phyloP scores from a whole-genome alignment of 2,113 vertebrate species.

The Pseudopipra pipra region DNA sequence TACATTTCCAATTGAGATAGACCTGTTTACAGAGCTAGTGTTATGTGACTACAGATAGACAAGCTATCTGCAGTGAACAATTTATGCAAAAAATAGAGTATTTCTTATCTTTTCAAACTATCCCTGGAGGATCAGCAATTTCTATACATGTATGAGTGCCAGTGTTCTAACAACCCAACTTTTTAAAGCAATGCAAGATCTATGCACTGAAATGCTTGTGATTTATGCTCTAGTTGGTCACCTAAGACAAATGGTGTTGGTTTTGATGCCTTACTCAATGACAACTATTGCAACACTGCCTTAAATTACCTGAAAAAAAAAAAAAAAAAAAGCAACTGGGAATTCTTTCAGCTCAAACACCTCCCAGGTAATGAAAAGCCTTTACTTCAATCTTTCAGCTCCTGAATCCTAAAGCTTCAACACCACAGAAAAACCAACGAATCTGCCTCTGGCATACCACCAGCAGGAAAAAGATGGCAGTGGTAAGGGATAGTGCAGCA shows the following conservation, averaged over 20 bases:
- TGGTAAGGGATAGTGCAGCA: background rate
- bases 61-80: background rate
- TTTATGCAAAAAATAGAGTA: background rate
- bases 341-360: background rate
- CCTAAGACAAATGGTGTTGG: background rate
- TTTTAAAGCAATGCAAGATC: background rate
- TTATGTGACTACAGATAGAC: background rate
- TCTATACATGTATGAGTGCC: background rate
- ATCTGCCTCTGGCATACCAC: background rate
- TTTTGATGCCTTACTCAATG: background rate
- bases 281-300: background rate
- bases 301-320: background rate
- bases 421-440: background rate
- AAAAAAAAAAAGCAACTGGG: background rate
- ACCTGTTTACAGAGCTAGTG: background rate
- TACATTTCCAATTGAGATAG: conserved; percentile 20
- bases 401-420: background rate
- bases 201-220: background rate
- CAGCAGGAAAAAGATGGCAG: background rate
- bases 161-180: background rate
- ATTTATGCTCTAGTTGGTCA: background rate
- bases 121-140: background rate
- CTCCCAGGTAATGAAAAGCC: background rate
- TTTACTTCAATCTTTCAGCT: background rate
- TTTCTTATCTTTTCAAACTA: background rate